These are phyloP conservation scores for Aphidoletes aphidimyza DNA, from an alignment of 2,888 invertebrate species.

Conservation along the genomic window DNA sequence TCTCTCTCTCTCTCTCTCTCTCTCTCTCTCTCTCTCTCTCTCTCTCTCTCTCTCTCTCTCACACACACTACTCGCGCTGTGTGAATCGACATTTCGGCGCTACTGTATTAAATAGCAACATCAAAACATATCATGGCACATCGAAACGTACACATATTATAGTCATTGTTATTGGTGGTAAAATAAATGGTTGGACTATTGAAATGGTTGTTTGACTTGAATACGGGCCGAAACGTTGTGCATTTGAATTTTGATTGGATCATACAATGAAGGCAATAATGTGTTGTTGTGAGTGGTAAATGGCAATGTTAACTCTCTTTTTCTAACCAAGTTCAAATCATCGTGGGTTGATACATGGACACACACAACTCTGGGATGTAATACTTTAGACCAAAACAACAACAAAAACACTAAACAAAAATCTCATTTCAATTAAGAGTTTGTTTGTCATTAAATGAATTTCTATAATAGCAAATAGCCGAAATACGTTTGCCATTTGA, in stretches of 20 bases:
- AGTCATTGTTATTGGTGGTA: constrained; percentile 32
- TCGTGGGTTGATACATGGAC: constrained; percentile 51
- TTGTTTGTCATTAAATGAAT: too few relatives aligned
- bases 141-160: neutral
- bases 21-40: too few relatives aligned
- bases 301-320: neutral
- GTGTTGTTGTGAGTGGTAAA: too few relatives aligned
- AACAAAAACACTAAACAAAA: too few relatives aligned
- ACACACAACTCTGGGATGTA: constrained; percentile 22
- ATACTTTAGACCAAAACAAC: too few relatives aligned
- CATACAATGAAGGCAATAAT: neutral
- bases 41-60: too few relatives aligned
- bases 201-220: neutral
- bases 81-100: neutral
- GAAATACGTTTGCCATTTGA: neutral
- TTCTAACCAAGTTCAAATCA: neutral
- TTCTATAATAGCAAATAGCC: too few relatives aligned
- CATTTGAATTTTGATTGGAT: constrained; percentile 35
- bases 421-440: neutral
- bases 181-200: constrained; percentile 22
- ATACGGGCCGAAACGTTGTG: constrained; percentile 23
- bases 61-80: too few relatives aligned
- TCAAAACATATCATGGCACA: neutral
- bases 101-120: constrained; percentile 39
- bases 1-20: too few relatives aligned